Evolutionary conservation across 1,140 invertebrate genomes (phyloP).

Genomic region (Heliconius hermathena): DNA sequence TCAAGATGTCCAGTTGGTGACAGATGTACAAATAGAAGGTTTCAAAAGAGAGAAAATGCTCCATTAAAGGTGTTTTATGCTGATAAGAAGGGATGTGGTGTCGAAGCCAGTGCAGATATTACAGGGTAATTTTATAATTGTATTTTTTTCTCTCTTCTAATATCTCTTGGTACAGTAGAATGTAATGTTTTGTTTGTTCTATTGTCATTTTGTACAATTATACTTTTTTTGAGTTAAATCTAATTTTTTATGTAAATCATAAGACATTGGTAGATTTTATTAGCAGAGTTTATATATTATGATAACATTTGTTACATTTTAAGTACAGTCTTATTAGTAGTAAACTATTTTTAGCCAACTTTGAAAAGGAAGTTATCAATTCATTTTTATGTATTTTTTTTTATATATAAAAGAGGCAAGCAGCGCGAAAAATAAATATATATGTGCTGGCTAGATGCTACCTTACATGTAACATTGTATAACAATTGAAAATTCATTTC

Average conservation of each 20-base stretch:
- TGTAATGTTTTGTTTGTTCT: not conserved
- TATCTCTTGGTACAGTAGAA: not conserved
- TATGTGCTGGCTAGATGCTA: not conserved
- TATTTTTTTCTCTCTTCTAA: not conserved
- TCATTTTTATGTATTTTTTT: not conserved
- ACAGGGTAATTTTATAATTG: conserved; percentile 83
- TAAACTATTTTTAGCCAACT: too few species aligned
- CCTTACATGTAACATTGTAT: not conserved
- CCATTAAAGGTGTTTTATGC: conserved; percentile 94
- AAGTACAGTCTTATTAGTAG: too few species aligned
- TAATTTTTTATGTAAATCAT: too few species aligned
- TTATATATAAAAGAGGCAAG: not conserved
- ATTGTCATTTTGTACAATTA: too few species aligned
- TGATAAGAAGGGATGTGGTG: conserved; percentile 96
- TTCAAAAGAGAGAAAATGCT: conserved; percentile 94
- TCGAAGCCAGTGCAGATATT: conserved; percentile 90
- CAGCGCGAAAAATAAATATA: conserved; percentile 1
- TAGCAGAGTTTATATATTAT: too few species aligned
- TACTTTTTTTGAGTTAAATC: too few species aligned
- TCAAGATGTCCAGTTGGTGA: conserved; percentile 92
- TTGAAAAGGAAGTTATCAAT: too few species aligned
- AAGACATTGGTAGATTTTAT: too few species aligned
- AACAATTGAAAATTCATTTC: not conserved
- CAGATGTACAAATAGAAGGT: conserved; percentile 96
- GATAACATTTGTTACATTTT: too few species aligned